Conservation (phyloP, 2,888 invertebrate species). For the Frankliniella fusca region DNA sequence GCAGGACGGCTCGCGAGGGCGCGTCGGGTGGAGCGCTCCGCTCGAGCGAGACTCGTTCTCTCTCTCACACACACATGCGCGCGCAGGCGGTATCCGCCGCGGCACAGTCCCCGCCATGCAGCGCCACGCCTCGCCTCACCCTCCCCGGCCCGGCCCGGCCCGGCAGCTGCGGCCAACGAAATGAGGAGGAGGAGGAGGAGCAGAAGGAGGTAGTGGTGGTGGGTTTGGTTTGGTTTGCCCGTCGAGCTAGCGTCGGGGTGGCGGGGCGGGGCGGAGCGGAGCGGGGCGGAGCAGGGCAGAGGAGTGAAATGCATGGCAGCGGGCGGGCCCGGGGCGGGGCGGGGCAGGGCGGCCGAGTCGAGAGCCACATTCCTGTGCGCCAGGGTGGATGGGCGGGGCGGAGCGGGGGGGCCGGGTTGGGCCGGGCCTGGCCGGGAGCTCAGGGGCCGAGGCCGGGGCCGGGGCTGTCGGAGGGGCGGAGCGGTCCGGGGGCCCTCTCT, state of each 20-base stretch:
- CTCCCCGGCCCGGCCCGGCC: neutral
- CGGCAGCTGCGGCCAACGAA: neutral
- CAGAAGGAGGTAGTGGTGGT: neutral
- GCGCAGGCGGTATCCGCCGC: neutral
- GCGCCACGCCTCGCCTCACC: neutral
- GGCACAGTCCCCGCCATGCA: neutral
- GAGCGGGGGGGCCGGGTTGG: no score
- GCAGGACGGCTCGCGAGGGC: no score
- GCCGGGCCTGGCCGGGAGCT: neutral
- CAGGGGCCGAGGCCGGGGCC: neutral
- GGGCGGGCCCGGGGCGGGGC: neutral
- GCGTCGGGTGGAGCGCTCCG: no score
- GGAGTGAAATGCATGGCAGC: neutral
- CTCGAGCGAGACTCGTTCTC: no score
- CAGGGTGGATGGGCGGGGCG: neutral
- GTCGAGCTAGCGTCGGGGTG: neutral
- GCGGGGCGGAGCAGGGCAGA: neutral
- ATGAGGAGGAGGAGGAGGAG: neutral
- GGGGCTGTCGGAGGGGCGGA: neutral
- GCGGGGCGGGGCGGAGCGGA: neutral
- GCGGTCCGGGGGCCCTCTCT: neutral
- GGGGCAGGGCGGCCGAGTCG: neutral
- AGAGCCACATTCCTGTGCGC: constrained; percentile 7
- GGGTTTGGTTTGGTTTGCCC: neutral
- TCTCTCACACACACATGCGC: no score